These are phyloP conservation scores for Pogonus chalceus DNA, from an alignment of 1,140 invertebrate species.

Conservation along the genomic window DNA sequence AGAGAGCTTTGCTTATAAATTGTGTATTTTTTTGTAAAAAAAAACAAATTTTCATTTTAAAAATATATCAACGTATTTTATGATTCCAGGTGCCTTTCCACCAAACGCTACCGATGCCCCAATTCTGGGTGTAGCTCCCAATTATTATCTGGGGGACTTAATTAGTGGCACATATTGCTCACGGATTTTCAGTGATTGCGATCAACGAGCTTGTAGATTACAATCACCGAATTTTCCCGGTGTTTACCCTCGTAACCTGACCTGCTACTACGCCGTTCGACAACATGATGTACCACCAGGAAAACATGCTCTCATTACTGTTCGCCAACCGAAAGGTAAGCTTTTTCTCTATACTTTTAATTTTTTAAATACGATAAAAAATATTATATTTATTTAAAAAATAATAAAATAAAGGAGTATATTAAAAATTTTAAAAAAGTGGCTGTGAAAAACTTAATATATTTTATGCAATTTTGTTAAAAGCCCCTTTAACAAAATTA, in stretches of 20 bases:
- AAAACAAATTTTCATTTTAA: too few species aligned
- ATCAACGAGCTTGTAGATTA: constrained; percentile 72
- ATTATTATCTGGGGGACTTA: constrained; percentile 69
- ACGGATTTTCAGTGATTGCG: constrained; percentile 79
- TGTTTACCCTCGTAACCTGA: constrained; percentile 79
- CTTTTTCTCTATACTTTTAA: not conserved
- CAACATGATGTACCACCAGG: constrained; percentile 64
- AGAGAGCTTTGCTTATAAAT: too few species aligned
- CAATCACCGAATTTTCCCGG: constrained; percentile 88
- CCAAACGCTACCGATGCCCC: constrained; percentile 31
- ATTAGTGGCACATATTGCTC: constrained; percentile 84
- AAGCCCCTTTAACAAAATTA: too few species aligned
- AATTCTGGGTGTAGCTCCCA: constrained; percentile 31
- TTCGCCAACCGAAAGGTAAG: constrained; percentile 57
- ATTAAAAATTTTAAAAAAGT: too few species aligned
- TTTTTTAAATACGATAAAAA: not conserved
- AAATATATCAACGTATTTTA: too few species aligned
- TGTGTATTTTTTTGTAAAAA: too few species aligned
- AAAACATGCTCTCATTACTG: constrained; percentile 74
- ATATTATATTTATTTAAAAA: not conserved
- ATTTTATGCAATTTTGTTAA: too few species aligned
- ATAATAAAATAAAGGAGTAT: too few species aligned
- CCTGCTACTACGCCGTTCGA: constrained; percentile 76
- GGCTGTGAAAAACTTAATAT: too few species aligned
- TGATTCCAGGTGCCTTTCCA: constrained; percentile 9